Evolutionary conservation across 2,888 invertebrate species (phyloP), one percentile per base, ranked within the genome.

Genomic region (Zelleria hepariella): DNA sequence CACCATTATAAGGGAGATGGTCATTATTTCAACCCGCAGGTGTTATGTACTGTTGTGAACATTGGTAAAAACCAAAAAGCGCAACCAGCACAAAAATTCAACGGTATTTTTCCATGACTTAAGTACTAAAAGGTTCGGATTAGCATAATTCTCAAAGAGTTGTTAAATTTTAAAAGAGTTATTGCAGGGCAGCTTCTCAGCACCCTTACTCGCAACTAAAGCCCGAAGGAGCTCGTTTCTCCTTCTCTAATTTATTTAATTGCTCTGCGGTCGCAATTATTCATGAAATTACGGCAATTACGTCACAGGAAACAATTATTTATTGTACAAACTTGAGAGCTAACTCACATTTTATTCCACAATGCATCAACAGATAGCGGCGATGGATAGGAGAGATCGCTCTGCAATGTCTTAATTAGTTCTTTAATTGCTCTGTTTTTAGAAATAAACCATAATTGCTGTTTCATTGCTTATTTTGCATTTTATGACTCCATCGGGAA

Each of bases 221-320:
- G 74, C 84, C 75, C 78, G 72, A 80, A 82, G 80, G 82, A 82
- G 86, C 76, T 79, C 86, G 86, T 86, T 85, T 86, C 80, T 86
- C 80, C 80, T 77, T 78, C 78, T 74, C 81, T 87, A 86, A 88
- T 88, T 88, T 87, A 88, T 88, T 86, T 88, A 88, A 88, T 88
- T 88, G 87, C 87, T 81, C 82, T 86, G 82, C 81, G 86, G 86
- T 80, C 77, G 86, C 85, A 86, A 88, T 88, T 88, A 88, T 87
- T 88, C 88, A 88, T 88, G 86, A 87, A 88, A 88, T 88, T 88
- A 86, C 88, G 85, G 88, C 86, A 86, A 88, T 88, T 88, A 87
- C 77, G 86, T 77, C 82, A 79, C 66, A 74, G 75, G 86, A 86
- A 87, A 87, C 87, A 87, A 86, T 87, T 87, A 88, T 88, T 88